Base-by-base conservation (phyloP, 1,140 invertebrate genomes). In the Drosophila busckii region DNA sequence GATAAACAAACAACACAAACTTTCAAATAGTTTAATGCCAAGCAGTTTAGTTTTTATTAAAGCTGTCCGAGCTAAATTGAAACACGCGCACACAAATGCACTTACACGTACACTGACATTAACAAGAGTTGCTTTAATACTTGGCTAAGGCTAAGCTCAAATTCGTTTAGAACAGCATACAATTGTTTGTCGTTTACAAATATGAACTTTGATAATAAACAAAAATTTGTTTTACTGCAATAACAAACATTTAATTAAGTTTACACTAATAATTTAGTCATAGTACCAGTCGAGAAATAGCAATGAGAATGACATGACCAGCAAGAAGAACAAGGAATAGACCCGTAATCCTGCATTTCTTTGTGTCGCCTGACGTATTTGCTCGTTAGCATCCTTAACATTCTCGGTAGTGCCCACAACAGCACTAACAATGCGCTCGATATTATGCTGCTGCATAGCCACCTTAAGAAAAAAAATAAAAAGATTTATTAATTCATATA, bases 251-350 rank as follows among this genome's bases (percentile, higher is more conserved):
- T 41, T 38, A 6, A 10, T 25, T 12, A n/a, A n/a, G n/a, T n/a
- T n/a, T n/a, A n/a, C n/a, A n/a, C n/a, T n/a, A n/a, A n/a, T 7
- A 13, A 4, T 38, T 93, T 91, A 97, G 82, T 95, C 94, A 91
- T 99, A 99, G 86, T 99, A 99, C 98, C 98, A 99, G 89, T 99
- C 97, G 25, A 99, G 90, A 88, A 99, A 99, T 9, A 99, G 89
- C 28, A 99, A 88, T 1, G 96, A 94, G 87, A 99, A 98, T 19
- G 97, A 97, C 91, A 98, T 95, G 22, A 99, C 96, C 50, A 99
- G 88, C 23, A 99, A 89, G 85, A 98, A 98, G 87, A 99, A 99
- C 22, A 99, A 88, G 55, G 98, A 93, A 91, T 95, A 98, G 0
- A 97, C 95, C 73, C 98, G 89, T 13, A 98, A 91, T 0, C 96